A percentile compares a stretch with the other conserved stretches of the same genome.
Evolutionary conservation across 1,140 invertebrate species (phyloP).

Genomic region (Globodera ellingtonae): DNA sequence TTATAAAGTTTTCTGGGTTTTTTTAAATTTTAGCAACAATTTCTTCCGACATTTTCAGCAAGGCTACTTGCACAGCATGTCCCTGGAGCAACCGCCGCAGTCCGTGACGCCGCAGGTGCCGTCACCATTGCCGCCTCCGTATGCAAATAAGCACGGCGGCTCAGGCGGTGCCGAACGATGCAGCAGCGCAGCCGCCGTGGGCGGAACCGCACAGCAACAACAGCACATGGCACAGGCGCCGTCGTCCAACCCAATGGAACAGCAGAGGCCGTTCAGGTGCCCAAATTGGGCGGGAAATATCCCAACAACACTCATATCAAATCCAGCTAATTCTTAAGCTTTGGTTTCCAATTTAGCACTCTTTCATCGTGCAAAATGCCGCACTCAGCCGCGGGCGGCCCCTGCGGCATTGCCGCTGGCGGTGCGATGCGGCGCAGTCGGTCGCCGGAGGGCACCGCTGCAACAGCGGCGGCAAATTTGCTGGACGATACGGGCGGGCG

Average conservation of each 20-base stretch:
- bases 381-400: background rate
- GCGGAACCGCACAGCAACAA: background rate
- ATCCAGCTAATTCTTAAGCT: background rate
- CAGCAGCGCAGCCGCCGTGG: background rate
- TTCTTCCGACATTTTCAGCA: background rate
- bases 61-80: conserved; percentile 54
- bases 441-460: conserved; percentile 20
- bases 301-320: background rate
- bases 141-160: background rate
- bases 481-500: conserved; percentile 47
- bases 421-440: conserved; percentile 7
- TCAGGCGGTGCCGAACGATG: conserved; percentile 5
- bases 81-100: conserved; percentile 51
- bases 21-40: too few relatives aligned
- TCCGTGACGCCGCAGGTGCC: background rate
- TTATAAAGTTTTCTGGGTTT: too few relatives aligned
- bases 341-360: background rate
- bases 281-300: background rate
- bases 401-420: conserved; percentile 13
- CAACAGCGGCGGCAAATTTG: conserved; percentile 30
- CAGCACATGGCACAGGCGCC: background rate
- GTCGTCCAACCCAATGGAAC: background rate
- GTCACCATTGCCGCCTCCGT: background rate
- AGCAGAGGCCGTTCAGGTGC: conserved; percentile 22
- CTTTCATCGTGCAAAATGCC: background rate